Conservation (phyloP, 2,888 invertebrate genomes). For the Coelinius sp. region DNA sequence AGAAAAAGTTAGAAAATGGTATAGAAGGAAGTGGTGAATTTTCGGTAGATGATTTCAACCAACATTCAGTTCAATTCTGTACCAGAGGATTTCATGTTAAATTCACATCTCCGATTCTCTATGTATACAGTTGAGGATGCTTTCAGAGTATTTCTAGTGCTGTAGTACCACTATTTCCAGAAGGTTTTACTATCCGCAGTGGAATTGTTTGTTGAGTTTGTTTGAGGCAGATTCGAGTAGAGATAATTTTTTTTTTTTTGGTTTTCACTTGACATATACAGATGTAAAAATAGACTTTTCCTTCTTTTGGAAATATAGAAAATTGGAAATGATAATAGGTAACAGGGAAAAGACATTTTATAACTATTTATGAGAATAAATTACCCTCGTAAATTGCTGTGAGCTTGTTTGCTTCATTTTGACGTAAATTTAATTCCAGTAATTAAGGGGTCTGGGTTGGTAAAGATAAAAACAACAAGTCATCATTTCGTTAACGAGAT, state of each 20-base stretch:
- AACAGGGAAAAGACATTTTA: constrained; percentile 49
- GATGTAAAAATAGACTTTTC: neutral
- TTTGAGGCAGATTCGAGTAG: too few species aligned
- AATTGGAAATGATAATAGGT: neutral
- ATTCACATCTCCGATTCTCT: neutral
- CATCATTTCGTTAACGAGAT: neutral
- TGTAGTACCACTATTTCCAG: constrained; percentile 1
- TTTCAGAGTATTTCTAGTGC: constrained; percentile 11
- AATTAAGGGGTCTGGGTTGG: neutral
- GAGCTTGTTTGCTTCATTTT: constrained; percentile 52
- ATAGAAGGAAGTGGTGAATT: neutral
- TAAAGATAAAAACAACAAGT: neutral
- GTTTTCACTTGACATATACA: neutral
- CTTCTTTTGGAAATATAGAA: too few species aligned
- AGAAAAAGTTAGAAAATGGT: neutral
- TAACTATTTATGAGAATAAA: constrained; percentile 60
- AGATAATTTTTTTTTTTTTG: neutral
- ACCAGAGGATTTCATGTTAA: neutral
- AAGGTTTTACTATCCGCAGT: constrained; percentile 20
- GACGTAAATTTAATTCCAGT: neutral
- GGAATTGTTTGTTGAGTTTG: too few species aligned
- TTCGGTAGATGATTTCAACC: neutral
- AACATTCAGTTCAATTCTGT: neutral
- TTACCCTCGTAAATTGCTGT: constrained; percentile 60
- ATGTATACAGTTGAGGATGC: constrained; percentile 30